Percentiles rank a stretch among this genome's conserved stretches.
Evolutionary conservation across 2,797 vertebrate genomes (phyloP).

Genomic region (Galago senegalensis): DNA sequence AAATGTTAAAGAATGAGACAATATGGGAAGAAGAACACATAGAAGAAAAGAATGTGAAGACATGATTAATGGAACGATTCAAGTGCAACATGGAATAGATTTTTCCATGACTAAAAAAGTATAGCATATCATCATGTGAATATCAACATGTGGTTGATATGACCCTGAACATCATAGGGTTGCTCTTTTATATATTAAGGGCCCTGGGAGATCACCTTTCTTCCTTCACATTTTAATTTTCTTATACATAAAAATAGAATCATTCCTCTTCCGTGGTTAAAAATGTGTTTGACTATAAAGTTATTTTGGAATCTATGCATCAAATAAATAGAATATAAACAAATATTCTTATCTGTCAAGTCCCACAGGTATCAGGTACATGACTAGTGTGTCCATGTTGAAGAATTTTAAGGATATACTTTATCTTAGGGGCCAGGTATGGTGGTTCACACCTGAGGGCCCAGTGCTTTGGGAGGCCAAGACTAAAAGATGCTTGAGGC

Average conservation of each 20-base stretch:
- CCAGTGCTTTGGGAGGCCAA: not conserved
- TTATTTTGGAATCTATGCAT: not conserved
- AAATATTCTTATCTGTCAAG: not conserved
- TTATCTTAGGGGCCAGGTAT: not conserved
- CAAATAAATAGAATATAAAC: not conserved
- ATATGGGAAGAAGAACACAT: not conserved
- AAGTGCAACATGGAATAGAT: not conserved
- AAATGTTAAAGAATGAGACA: not conserved
- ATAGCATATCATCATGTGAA: not conserved
- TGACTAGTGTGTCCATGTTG: not conserved
- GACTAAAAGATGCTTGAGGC: not conserved
- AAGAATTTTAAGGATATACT: not conserved
- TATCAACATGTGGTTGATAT: not conserved
- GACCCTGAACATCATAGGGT: not conserved
- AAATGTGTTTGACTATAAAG: not conserved
- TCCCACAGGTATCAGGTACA: not conserved
- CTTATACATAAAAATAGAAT: slow-evolving; percentile 36
- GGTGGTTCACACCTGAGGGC: not conserved
- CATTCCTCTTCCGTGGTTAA: not conserved
- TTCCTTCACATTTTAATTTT: not conserved
- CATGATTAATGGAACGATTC: not conserved
- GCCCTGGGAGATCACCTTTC: not conserved
- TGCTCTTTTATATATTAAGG: not conserved
- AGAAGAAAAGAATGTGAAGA: not conserved
- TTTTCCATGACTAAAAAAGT: not conserved